Evolutionary conservation across 2,113 vertebrate genomes (phyloP).

Genomic region (Malaclemys terrapin): DNA sequence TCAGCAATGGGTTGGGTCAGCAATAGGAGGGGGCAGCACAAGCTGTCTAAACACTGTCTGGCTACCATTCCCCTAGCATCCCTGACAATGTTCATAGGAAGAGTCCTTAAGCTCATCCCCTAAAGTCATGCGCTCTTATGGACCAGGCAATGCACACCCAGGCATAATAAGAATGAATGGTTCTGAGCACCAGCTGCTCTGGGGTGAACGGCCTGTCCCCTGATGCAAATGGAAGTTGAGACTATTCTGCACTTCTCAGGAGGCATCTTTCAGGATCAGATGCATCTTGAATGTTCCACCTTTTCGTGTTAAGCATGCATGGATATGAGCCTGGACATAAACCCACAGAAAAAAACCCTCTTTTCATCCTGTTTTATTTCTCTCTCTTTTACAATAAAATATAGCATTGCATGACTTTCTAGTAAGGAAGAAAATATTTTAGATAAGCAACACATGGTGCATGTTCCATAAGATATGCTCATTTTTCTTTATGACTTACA

Average conservation of each 20-base stretch:
- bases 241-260: neutral
- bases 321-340: neutral
- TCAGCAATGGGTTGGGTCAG: conserved; percentile 22
- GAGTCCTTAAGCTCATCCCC: neutral
- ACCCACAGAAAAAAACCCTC: neutral
- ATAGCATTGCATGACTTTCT: neutral
- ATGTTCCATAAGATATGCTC: neutral
- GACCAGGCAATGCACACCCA: neutral
- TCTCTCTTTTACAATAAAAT: neutral
- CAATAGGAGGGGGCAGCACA: neutral
- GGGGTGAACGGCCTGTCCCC: rapidly evolving
- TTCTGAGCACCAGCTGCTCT: neutral
- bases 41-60: neutral
- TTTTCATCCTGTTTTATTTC: neutral
- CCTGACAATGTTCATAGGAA: neutral
- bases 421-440: neutral
- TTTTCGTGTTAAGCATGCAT: neutral
- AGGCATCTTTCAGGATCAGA: neutral
- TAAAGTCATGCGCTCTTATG: neutral
- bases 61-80: neutral
- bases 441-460: neutral
- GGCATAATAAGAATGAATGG: neutral
- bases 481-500: neutral
- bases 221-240: neutral
- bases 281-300: rapidly evolving